Conservation (phyloP, 2,113 vertebrate species). For the Protobothrops mucrosquamatus region DNA sequence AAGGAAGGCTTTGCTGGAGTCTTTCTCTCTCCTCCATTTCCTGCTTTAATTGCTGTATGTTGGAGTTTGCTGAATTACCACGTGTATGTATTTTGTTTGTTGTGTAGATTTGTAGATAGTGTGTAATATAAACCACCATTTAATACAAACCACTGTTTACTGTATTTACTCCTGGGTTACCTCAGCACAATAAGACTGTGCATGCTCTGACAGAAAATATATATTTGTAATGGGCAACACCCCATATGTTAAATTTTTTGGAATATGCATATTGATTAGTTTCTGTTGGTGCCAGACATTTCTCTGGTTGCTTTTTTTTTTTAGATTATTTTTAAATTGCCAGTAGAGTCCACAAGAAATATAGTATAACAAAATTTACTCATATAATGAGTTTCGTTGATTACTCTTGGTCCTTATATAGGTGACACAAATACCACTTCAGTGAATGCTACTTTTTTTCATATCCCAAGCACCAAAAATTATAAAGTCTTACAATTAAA, state of each 20-base stretch:
- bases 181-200: too few relatives aligned
- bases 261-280: rapidly evolving
- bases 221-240: not conserved
- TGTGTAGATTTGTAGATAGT: too few relatives aligned
- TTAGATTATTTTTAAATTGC: not conserved
- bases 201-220: too few relatives aligned
- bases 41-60: too few relatives aligned
- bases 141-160: too few relatives aligned
- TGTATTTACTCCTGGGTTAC: too few relatives aligned
- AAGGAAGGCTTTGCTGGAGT: too few relatives aligned
- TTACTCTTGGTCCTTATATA: not conserved
- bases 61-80: too few relatives aligned
- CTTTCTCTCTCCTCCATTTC: too few relatives aligned
- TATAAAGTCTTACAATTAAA: conserved; percentile 7
- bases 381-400: not conserved
- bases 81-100: too few relatives aligned
- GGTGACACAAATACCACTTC: not conserved
- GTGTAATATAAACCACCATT: too few relatives aligned
- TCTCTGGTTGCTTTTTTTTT: not conserved
- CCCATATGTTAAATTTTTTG: not conserved
- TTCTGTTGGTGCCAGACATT: not conserved
- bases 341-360: not conserved
- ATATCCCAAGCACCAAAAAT: not conserved
- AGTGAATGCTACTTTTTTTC: not conserved
- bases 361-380: not conserved